A percentile compares a stretch with the other conserved stretches of the same genome.
phyloP scores from a whole-genome alignment of 2,113 vertebrate genomes.

The Gallinago jamesoni region DNA sequence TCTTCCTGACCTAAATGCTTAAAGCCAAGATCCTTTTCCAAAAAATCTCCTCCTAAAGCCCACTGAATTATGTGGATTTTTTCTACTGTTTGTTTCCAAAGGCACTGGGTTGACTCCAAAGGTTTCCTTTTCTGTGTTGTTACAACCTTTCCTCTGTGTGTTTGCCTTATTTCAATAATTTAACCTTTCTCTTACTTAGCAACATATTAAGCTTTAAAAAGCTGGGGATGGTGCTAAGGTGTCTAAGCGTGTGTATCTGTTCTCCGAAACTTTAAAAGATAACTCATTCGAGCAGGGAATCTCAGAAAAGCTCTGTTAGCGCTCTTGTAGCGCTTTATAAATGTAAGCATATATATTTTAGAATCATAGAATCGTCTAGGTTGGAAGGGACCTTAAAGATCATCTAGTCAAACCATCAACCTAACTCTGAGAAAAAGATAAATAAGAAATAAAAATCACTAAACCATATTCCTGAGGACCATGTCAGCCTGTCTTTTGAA shows the following conservation, averaged over 20 bases:
- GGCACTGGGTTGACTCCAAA: neutral
- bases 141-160: neutral
- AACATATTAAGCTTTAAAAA: neutral
- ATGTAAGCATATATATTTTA: neutral
- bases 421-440: too few species aligned
- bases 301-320: neutral
- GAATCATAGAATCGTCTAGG: too few species aligned
- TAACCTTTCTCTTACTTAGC: neutral
- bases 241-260: neutral
- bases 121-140: neutral
- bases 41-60: neutral
- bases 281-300: neutral
- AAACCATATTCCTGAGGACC: too few species aligned
- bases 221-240: neutral
- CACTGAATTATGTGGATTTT: neutral
- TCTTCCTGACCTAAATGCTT: neutral
- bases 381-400: too few species aligned
- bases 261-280: neutral
- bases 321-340: neutral
- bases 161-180: neutral
- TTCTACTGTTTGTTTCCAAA: neutral
- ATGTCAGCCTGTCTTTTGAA: too few species aligned
- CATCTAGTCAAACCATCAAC: too few species aligned
- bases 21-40: neutral
- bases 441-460: too few species aligned